Evolutionary conservation across 2,797 vertebrate genomes (phyloP), one percentile per base, ranked within the genome.

Genomic region (Ataeniobius toweri): DNA sequence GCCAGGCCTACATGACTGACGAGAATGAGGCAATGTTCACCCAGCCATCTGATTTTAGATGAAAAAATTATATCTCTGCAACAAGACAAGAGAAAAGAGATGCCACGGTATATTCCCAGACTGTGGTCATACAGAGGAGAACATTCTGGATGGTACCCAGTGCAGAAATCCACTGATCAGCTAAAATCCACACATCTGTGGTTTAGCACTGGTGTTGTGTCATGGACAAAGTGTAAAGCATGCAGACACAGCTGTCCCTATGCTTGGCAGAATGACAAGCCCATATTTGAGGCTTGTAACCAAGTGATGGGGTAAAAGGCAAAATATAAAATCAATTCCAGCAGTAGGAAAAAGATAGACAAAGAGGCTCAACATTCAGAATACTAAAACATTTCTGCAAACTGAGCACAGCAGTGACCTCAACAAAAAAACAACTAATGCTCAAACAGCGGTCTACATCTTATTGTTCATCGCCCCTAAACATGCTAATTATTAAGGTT

Each of bases 71-170:
- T 85, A 70, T 67, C 59, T 87, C 72, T 80, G 67, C 65, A 51
- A 85, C 63, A 56, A 79, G 48, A 77, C 73, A 18, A 26, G 55
- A 78, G 81, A 78, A 71, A 72, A 73, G 59, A 76, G 76, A 73
- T 18, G 12, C 24, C 26, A 70, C 50, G 22, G 71, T 69, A 77
- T 70, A n/a, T 36, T 74, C 74, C 80, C 74, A 63, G 71, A 72
- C 71, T 73, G 81, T 71, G 75, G 71, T 73, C 41, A 86, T 85
- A 90, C 86, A 90, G 78, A 58, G 81, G 76, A 72, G 92, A 94
- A 91, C 73, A 55, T 89, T 91, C 91, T 83, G 79, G 93, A 86
- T 82, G 79, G 75, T 81, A 78, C 84, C 81, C 78, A 86, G 83
- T 28, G 69, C 14, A 69, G 74, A 67, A 69, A 74, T 6, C 7